Evolutionary conservation across 2,888 invertebrate species (phyloP), one percentile per base, ranked within the genome.

Genomic region (Lepeophtheirus nordmannii): DNA sequence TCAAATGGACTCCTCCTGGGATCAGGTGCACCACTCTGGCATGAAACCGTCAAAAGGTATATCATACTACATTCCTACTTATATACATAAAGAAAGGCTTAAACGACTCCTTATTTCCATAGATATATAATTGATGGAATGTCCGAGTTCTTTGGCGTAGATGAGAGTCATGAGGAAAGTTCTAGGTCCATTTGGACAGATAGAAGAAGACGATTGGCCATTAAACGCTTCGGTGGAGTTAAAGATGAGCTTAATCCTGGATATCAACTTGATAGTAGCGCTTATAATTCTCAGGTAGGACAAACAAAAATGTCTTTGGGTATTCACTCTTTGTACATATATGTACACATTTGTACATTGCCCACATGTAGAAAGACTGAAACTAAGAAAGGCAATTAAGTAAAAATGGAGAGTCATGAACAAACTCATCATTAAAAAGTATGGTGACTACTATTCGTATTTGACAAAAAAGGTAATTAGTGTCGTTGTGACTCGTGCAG

Each of bases 91-190:
- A 46, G 8, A 46, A 46, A 17, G 8, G 2, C 53, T 14, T 8
- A 17, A 2, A 46, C 8, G 2, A 30, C 7, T 53, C 8, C 59
- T 58, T 60, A 7, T 39, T 41, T 37, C 17, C 38, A 10, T 71
- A 82, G 82, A 73, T 86, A 84, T 75, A 82, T 89, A 73, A 86
- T 83, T 74, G 81, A 83, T 71, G 87, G 87, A 75, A 86, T 88
- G 67, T 86, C 86, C 67, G 85, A 84, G 71, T 89, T 89, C 77
- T 89, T 90, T 75, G 89, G 89, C 22, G 84, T 90, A 67, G 85
- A 86, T 73, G 85, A 85, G 72, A 84, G 85, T 71, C 83, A 83
- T 71, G 86, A 87, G 74, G 81, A 82, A 72, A 69, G 72, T 56
- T 69, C 71, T 66, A 82, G 82, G 74, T 80, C 83, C 73, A 76